Percentiles rank a stretch among this genome's conserved stretches.
Conservation (phyloP, 2,113 vertebrate species). For the Anas platyrhynchos region DNA sequence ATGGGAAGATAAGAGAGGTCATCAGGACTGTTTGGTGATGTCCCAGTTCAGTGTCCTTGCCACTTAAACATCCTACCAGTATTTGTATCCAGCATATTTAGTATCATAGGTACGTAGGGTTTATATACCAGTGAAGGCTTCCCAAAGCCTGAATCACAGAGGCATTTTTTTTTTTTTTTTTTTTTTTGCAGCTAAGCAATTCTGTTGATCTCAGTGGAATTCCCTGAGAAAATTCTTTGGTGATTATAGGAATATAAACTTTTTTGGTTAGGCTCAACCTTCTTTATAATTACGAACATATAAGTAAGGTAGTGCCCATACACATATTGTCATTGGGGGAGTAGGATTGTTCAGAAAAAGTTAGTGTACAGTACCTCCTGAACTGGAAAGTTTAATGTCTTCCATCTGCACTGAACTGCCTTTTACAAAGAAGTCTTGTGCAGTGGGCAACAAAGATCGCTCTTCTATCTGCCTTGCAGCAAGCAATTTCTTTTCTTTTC, state of each 20-base stretch:
- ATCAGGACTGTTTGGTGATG: background rate
- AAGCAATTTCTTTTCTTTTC: background rate
- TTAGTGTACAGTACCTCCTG: background rate
- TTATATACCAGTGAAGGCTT: background rate
- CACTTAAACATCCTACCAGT: background rate
- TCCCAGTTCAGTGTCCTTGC: background rate
- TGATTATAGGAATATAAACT: background rate
- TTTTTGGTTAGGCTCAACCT: background rate
- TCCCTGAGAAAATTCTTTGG: background rate
- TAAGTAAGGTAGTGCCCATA: background rate
- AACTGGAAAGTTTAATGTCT: fast-evolving
- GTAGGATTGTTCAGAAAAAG: background rate
- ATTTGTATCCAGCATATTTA: background rate
- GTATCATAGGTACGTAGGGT: fast-evolving
- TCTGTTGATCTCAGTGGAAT: background rate
- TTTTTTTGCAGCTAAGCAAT: background rate
- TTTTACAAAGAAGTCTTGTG: background rate
- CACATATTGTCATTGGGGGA: background rate
- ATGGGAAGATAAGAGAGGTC: background rate
- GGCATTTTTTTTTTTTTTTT: background rate
- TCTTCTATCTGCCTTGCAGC: background rate
- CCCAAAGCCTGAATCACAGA: background rate
- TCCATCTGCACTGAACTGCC: background rate
- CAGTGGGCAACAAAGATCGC: background rate
- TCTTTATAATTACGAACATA: background rate